These are phyloP conservation scores for Noctua janthe DNA, from an alignment of 2,888 invertebrate genomes.

Conservation along the genomic window DNA sequence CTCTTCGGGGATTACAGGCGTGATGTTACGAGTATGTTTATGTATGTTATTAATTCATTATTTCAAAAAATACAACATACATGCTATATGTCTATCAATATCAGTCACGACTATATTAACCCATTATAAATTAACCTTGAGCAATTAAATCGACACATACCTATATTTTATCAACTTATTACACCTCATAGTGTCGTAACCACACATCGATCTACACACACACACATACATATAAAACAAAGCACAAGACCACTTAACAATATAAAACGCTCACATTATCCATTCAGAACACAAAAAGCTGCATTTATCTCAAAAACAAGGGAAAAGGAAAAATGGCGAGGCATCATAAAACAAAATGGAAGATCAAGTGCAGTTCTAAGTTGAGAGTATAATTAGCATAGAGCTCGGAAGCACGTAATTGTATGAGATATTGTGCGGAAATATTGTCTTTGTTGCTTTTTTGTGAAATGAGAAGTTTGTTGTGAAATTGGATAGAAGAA, in stretches of 20 bases:
- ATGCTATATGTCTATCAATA: no score
- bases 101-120: no score
- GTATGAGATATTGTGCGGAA: slow-evolving; percentile 62
- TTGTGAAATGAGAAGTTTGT: slow-evolving; percentile 37
- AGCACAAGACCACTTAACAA: slow-evolving; percentile 59
- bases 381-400: slow-evolving; percentile 82
- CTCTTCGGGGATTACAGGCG: no score
- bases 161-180: no score
- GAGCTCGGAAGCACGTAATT: slow-evolving; percentile 64
- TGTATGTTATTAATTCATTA: no score
- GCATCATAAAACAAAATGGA: slow-evolving; percentile 67
- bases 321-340: slow-evolving; percentile 73
- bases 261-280: slow-evolving; percentile 73
- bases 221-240: slow-evolving; percentile 23
- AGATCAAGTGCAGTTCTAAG: slow-evolving; percentile 80
- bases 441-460: slow-evolving; percentile 50
- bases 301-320: slow-evolving; percentile 78
- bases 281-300: slow-evolving; percentile 76
- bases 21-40: no score
- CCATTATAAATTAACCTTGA: no score
- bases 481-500: slow-evolving; percentile 26
- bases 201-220: no score
- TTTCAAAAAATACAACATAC: no score
- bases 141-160: no score
- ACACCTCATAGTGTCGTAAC: no score